Percentiles rank a stretch among this genome's conserved stretches.
phyloP scores from a whole-genome alignment of 1,140 invertebrate species.

The Drepana arcuata region DNA sequence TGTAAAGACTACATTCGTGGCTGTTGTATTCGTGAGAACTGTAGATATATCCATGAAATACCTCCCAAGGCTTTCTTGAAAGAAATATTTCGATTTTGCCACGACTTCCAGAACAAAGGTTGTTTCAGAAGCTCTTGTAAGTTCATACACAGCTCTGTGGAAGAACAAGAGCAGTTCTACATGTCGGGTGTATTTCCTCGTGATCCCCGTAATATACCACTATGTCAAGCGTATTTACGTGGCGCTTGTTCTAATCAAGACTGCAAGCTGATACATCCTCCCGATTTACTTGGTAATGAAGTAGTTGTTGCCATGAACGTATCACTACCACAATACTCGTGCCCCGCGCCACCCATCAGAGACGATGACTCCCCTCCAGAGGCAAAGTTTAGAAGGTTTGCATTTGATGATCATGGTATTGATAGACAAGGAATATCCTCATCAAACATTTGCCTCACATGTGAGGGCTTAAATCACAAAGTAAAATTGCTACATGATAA shows the following conservation, averaged over 20 bases:
- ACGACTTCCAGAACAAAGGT: slow-evolving; percentile 64
- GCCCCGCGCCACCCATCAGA: slow-evolving; percentile 37
- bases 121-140: slow-evolving; percentile 57
- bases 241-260: slow-evolving; percentile 44
- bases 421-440: slow-evolving; percentile 37
- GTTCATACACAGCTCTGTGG: slow-evolving; percentile 45
- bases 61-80: slow-evolving; percentile 43
- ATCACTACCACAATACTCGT: slow-evolving; percentile 31
- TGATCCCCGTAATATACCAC: slow-evolving; percentile 22
- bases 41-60: slow-evolving; percentile 51
- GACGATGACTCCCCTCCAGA: slow-evolving; percentile 56
- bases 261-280: slow-evolving; percentile 40
- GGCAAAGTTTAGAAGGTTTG: slow-evolving; percentile 50
- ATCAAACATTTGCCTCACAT: slow-evolving; percentile 40
- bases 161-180: slow-evolving; percentile 57
- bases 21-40: slow-evolving; percentile 48
- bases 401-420: slow-evolving; percentile 38
- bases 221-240: slow-evolving; percentile 42
- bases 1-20: slow-evolving; percentile 57
- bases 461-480: slow-evolving; percentile 55
- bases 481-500: slow-evolving; percentile 62
- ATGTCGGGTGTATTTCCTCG: slow-evolving; percentile 42
- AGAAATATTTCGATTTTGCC: slow-evolving; percentile 57
- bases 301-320: slow-evolving; percentile 20
- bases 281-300: slow-evolving; percentile 32